phyloP scores from a whole-genome alignment of 2,888 invertebrate species.

The Machimus rusticus region DNA sequence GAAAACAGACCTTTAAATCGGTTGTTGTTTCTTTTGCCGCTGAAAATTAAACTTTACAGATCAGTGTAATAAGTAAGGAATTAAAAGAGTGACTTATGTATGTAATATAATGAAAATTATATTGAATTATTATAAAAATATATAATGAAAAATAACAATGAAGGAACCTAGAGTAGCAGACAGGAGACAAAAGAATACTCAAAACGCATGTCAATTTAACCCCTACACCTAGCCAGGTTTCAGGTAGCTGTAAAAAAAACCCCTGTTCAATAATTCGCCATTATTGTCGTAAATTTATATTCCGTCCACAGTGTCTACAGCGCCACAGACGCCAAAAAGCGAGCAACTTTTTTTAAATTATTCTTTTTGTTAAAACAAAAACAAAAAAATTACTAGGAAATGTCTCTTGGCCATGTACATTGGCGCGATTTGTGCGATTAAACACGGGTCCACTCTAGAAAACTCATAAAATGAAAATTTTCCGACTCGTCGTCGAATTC shows the following conservation, averaged over 20 bases:
- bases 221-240: background rate
- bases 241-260: background rate
- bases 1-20: no score
- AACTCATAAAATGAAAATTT: constrained; percentile 12
- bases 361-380: background rate
- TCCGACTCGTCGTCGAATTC: background rate
- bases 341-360: background rate
- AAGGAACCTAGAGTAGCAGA: background rate
- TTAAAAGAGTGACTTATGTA: background rate
- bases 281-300: background rate
- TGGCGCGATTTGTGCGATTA: constrained; percentile 10
- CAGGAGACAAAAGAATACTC: background rate
- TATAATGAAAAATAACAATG: background rate
- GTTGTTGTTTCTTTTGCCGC: no score
- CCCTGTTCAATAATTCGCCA: background rate
- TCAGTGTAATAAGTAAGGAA: no score
- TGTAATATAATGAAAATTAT: no score
- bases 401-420: constrained; percentile 6
- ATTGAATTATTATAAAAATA: no score
- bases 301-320: background rate
- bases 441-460: constrained; percentile 32
- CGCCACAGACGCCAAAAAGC: background rate
- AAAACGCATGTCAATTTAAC: background rate
- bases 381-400: background rate
- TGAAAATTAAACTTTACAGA: no score